These are phyloP conservation scores for Drosophila pseudoananassae DNA, from an alignment of 1,140 invertebrate genomes.

Conservation along the genomic window DNA sequence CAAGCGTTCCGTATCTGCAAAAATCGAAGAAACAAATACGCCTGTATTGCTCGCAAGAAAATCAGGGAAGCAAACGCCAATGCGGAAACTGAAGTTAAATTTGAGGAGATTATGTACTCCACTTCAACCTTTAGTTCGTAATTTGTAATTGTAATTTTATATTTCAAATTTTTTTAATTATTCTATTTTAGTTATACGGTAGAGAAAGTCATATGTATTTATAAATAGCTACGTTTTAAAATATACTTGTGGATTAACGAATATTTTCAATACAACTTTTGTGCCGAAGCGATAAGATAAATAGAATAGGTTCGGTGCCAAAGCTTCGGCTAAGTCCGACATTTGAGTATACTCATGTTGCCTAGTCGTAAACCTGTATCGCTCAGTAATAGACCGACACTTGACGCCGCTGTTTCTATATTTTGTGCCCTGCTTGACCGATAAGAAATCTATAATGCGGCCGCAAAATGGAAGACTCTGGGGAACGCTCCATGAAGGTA, in stretches of 20 bases:
- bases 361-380: conserved; percentile 34
- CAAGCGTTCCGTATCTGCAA: conserved; percentile 27
- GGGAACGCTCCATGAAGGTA: conserved; percentile 59
- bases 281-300: conserved; percentile 27
- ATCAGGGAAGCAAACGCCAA: conserved; percentile 14
- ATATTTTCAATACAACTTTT: conserved; percentile 10
- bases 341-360: conserved; percentile 11
- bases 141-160: not conserved
- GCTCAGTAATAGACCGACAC: conserved; percentile 30
- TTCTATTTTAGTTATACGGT: not conserved
- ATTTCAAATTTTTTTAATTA: not conserved
- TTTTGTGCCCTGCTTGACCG: conserved; percentile 10
- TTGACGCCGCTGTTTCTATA: conserved; percentile 5
- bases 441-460: conserved; percentile 55
- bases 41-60: conserved; percentile 18
- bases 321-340: conserved; percentile 12
- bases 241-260: not conserved
- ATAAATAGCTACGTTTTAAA: not conserved
- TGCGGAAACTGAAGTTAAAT: conserved; percentile 12
- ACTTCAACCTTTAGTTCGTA: not conserved
- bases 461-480: conserved; percentile 58
- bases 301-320: not conserved
- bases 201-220: not conserved
- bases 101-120: conserved; percentile 26
- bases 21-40: conserved; percentile 33